A percentile compares a stretch with the other conserved stretches of the same genome.
phyloP scores from a whole-genome alignment of 2,888 invertebrate species.

The Liodrosophila aerea region DNA sequence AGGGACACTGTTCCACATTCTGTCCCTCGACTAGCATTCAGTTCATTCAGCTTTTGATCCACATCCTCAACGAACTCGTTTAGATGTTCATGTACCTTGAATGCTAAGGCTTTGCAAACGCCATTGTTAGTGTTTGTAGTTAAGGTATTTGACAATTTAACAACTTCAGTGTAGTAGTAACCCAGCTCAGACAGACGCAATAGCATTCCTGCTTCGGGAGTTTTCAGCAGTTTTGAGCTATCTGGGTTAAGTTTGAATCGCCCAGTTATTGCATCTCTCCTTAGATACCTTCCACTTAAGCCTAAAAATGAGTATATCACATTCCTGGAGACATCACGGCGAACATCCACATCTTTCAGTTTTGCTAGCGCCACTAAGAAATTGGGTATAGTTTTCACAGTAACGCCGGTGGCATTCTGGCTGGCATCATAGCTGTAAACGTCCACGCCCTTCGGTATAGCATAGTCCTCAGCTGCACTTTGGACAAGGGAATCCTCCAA shows the following conservation, averaged over 20 bases:
- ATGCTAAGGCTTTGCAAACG: conserved; percentile 93
- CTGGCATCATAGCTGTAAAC: conserved; percentile 33
- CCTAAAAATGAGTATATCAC: conserved; percentile 94
- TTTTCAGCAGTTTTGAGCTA: conserved; percentile 83
- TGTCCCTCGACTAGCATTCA: conserved; percentile 54
- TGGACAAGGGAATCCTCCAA: conserved; percentile 9
- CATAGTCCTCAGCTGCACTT: too few relatives aligned
- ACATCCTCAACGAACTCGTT: conserved; percentile 94
- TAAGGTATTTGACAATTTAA: conserved; percentile 90
- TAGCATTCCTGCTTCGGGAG: conserved; percentile 85
- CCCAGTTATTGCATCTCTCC: conserved; percentile 85
- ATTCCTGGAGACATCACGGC: conserved; percentile 86
- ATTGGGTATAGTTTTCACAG: conserved; percentile 7
- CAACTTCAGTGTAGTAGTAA: conserved; percentile 90
- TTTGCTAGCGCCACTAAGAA: conserved; percentile 17
- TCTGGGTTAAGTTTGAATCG: conserved; percentile 85
- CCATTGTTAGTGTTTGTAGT: conserved; percentile 87
- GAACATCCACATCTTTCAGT: conserved; percentile 15
- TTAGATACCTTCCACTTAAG: conserved; percentile 90
- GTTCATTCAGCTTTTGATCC: conserved; percentile 89
- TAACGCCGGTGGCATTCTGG: conserved; percentile 12
- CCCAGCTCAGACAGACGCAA: conserved; percentile 93
- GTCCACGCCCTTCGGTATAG: too few relatives aligned
- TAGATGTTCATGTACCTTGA: conserved; percentile 92
- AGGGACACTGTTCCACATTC: conserved; percentile 84